Percentiles rank a stretch among this genome's conserved stretches.
Evolutionary conservation across 2,888 invertebrate genomes (phyloP).

Genomic region (Lasiommata megera): DNA sequence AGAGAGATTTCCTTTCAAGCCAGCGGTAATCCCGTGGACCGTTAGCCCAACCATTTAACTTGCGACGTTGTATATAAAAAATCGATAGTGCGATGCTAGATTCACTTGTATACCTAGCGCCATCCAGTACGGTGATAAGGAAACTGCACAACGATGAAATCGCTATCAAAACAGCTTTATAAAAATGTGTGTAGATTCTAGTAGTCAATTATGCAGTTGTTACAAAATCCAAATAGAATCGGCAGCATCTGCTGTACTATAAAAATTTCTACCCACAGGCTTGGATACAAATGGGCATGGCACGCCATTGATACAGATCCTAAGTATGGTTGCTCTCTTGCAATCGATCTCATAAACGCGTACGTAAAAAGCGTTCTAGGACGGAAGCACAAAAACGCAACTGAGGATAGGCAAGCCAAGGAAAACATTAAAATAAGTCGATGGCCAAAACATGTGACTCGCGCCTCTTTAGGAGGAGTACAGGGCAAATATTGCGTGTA

Average conservation of each 20-base stretch:
- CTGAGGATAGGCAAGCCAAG: slow-evolving; percentile 22
- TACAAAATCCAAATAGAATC: too few relatives aligned
- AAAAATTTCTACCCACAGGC: not conserved
- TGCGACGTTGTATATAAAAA: too few relatives aligned
- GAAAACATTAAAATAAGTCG: slow-evolving; percentile 29
- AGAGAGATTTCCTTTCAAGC: too few relatives aligned
- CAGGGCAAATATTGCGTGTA: slow-evolving; percentile 42
- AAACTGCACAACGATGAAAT: too few relatives aligned
- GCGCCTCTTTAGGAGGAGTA: slow-evolving; percentile 31
- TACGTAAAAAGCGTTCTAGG: slow-evolving; percentile 22
- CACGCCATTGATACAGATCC: slow-evolving; percentile 5
- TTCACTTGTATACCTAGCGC: too few relatives aligned
- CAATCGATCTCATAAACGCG: slow-evolving; percentile 15
- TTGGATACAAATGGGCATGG: slow-evolving; percentile 1
- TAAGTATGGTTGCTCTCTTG: slow-evolving; percentile 15
- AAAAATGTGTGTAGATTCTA: too few relatives aligned
- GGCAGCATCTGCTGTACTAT: not conserved
- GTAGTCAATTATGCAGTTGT: too few relatives aligned
- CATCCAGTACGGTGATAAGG: too few relatives aligned
- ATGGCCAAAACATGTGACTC: slow-evolving; percentile 32
- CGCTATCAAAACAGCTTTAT: too few relatives aligned
- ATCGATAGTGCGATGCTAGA: too few relatives aligned
- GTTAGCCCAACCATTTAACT: too few relatives aligned
- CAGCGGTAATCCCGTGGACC: too few relatives aligned
- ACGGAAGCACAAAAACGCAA: slow-evolving; percentile 23